Conservation (phyloP, 2,888 invertebrate genomes). For the Chalcosyrphus nemorum region DNA sequence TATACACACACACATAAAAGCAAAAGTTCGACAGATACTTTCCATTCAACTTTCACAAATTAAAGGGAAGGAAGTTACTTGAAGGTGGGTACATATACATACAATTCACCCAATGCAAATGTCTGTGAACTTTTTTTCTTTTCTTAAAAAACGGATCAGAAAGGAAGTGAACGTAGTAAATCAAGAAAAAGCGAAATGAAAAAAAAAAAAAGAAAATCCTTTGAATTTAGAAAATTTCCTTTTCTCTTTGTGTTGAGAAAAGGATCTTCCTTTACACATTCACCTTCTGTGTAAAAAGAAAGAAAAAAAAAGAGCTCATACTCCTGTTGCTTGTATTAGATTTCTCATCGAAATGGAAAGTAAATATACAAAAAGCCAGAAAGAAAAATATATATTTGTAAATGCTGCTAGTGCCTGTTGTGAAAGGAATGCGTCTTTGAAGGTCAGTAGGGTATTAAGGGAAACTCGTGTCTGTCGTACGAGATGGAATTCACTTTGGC, state of each 20-base stretch:
- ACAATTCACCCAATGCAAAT: too few relatives aligned
- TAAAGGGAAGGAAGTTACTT: constrained; percentile 1
- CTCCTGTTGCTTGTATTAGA: background rate
- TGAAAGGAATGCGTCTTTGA: constrained; percentile 18
- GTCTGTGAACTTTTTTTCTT: too few relatives aligned
- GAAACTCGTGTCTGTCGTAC: constrained; percentile 10
- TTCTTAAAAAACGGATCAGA: constrained; percentile 22
- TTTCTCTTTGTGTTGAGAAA: background rate
- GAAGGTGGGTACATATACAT: background rate
- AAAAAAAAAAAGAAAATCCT: constrained; percentile 34
- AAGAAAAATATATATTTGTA: background rate
- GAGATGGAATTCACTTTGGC: constrained; percentile 10
- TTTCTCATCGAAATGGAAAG: constrained; percentile 11
- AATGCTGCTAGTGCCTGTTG: background rate
- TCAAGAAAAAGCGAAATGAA: background rate
- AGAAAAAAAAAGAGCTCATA: background rate
- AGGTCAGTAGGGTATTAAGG: constrained; percentile 27
- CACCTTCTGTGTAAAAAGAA: background rate
- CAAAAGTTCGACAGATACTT: constrained; percentile 1
- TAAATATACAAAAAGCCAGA: background rate
- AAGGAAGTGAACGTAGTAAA: constrained; percentile 31
- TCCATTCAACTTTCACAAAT: background rate
- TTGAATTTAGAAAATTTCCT: constrained; percentile 35
- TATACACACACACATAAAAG: background rate
- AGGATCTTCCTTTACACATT: background rate